Conservation (phyloP, 2,888 invertebrate species). For the Scaptomyza polygonia region DNA sequence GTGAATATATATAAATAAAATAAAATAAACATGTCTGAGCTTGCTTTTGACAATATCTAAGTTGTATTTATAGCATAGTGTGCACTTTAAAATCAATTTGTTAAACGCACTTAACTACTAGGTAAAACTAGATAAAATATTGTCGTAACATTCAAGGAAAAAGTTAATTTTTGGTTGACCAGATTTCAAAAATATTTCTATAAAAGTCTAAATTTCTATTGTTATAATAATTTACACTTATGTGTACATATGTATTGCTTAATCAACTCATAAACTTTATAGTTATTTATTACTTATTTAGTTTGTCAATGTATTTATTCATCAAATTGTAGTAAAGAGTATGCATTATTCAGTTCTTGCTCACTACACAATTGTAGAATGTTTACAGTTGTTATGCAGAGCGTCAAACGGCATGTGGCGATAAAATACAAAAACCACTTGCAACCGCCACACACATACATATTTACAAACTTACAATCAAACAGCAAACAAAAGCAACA, state of each 20-base stretch:
- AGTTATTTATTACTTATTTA: no score
- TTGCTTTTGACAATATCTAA: constrained; percentile 35
- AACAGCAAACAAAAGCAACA: constrained; percentile 36
- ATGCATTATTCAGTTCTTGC: constrained; percentile 3
- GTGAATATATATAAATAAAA: background rate
- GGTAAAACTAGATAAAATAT: constrained; percentile 34
- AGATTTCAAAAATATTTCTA: no score
- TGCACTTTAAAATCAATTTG: constrained; percentile 57
- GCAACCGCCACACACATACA: constrained; percentile 20
- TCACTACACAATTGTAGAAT: background rate
- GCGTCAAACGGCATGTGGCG: constrained; percentile 24
- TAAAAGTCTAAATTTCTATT: no score
- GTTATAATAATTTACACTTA: no score
- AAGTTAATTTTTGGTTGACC: background rate
- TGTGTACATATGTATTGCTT: no score
- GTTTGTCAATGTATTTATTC: no score
- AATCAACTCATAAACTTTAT: no score
- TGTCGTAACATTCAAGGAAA: background rate
- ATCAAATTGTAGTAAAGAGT: no score
- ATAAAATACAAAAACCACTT: constrained; percentile 28
- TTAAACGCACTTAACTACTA: constrained; percentile 29
- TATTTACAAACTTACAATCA: constrained; percentile 25
- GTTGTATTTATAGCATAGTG: constrained; percentile 31
- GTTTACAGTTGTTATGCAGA: constrained; percentile 46
- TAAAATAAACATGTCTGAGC: constrained; percentile 8